These are phyloP conservation scores for Trematomus loennbergii DNA, from an alignment of 2,113 vertebrate species.

Conservation along the genomic window DNA sequence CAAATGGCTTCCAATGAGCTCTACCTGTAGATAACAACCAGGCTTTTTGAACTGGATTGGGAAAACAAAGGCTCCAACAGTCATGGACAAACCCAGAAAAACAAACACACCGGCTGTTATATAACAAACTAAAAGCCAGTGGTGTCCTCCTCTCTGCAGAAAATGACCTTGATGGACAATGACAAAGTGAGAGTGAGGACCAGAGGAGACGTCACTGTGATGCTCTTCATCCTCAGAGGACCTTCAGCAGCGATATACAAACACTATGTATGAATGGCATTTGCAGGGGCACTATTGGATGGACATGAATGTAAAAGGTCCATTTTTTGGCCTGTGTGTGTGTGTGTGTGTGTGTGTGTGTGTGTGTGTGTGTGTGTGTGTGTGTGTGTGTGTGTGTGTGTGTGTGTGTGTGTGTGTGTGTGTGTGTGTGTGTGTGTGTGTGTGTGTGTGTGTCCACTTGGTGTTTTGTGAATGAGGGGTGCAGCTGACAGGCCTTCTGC, in stretches of 20 bases:
- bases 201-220: background rate
- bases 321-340: background rate
- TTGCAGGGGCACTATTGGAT: background rate
- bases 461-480: constrained; percentile 72
- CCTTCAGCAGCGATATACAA: too few species aligned
- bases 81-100: constrained; percentile 32
- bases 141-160: constrained; percentile 7
- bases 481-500: constrained; percentile 74
- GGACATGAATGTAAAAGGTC: constrained; percentile 6
- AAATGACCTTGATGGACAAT: constrained; percentile 29
- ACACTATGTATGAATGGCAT: background rate
- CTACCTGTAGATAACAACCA: constrained; percentile 36
- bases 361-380: background rate
- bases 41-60: too few species aligned
- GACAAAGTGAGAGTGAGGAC: constrained; percentile 30
- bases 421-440: too few species aligned
- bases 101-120: constrained; percentile 26
- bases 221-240: background rate
- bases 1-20: constrained; percentile 10
- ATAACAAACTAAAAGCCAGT: constrained; percentile 44
- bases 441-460: constrained; percentile 8
- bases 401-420: too few species aligned
- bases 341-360: background rate
- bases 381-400: too few species aligned
- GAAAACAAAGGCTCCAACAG: too few species aligned